Base-by-base conservation (phyloP, 2,797 vertebrate species). In the Centropyge bicolor region DNA sequence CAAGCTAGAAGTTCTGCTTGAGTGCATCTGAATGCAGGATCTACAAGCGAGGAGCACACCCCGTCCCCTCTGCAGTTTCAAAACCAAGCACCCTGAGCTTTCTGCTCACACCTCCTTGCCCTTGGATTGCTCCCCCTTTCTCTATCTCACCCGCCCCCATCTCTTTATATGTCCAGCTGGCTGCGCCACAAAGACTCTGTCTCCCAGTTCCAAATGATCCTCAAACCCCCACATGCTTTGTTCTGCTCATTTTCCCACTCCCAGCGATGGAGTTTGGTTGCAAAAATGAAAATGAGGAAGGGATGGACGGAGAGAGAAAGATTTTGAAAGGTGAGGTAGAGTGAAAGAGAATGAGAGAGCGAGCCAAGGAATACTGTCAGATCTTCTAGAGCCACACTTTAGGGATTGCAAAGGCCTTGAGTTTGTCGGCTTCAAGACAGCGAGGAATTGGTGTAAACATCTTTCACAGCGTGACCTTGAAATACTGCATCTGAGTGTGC, bases 211-310 rank as follows among this genome's bases (percentile, higher is more conserved):
- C 90, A 90, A 93, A 92, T 93, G 95, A 95, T 93, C 85, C 88
- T 90, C 89, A 90, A 80, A 92, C 94, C 94, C 95, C 93, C 93
- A 86, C 85, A 85, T 27, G 93, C 95, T 96, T 97, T 97, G 96
- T 97, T 96, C 94, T 88, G 83, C 91, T 91, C 88, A 95, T 96
- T 97, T 97, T 97, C 96, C 96, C 96, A 97, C 96, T 96, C 93
- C 94, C 64, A 80, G 90, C 91, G 94, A 92, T 83, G n/a, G 82
- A 92, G 89, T 91, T 91, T 87, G 87, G 81, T 71, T 82, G 85
- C 83, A 83, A 92, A 91, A 89, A 89, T 86, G 56, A 93, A 94
- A 93, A 93, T 90, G 88, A 86, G 88, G 90, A 76, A 70, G 73
- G 70, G 72, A 78, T 27, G 43, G 76, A 78, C 59, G 48, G 65